phyloP scores from a whole-genome alignment of 2,888 invertebrate genomes.

The Patella pellucida region DNA sequence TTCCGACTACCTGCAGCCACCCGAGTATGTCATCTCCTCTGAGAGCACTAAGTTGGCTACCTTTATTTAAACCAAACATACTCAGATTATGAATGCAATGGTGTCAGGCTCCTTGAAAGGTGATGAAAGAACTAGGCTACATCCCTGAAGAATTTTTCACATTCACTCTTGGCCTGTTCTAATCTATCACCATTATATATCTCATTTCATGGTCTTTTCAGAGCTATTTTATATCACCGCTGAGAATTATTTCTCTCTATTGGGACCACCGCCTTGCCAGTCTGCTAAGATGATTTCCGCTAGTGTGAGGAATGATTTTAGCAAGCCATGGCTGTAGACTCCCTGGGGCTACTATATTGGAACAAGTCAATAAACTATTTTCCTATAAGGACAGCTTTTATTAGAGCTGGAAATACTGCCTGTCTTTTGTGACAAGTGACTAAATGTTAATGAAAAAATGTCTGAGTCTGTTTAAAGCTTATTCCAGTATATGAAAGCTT shows the following conservation, averaged over 20 bases:
- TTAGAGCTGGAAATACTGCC: slow-evolving; percentile 1
- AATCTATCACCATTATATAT: slow-evolving; percentile 56
- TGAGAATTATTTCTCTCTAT: slow-evolving; percentile 34
- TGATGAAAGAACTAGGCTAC: slow-evolving; percentile 31
- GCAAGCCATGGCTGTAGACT: slow-evolving; percentile 18
- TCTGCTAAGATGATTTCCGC: slow-evolving; percentile 35
- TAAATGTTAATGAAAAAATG: slow-evolving; percentile 16
- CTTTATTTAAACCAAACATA: no score
- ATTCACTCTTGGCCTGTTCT: slow-evolving; percentile 43
- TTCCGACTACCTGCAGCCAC: slow-evolving; percentile 36
- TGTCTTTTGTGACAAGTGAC: slow-evolving; percentile 12
- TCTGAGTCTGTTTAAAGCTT: slow-evolving; percentile 5
- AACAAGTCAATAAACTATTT: slow-evolving; percentile 24
- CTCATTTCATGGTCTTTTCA: slow-evolving; percentile 49
- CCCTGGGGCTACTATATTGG: slow-evolving; percentile 18
- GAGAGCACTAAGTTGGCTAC: slow-evolving; percentile 17
- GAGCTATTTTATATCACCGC: slow-evolving; percentile 44
- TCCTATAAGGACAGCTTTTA: slow-evolving; percentile 11
- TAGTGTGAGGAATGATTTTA: slow-evolving; percentile 15
- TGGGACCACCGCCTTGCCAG: slow-evolving; percentile 29
- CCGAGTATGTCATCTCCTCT: slow-evolving; percentile 37
- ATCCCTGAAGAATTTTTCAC: slow-evolving; percentile 39
- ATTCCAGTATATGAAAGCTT: not conserved
- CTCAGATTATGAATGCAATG: no score
- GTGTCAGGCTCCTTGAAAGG: no score